Evolutionary conservation across 2,888 invertebrate species (phyloP).

Genomic region (Caradrina kadenii): DNA sequence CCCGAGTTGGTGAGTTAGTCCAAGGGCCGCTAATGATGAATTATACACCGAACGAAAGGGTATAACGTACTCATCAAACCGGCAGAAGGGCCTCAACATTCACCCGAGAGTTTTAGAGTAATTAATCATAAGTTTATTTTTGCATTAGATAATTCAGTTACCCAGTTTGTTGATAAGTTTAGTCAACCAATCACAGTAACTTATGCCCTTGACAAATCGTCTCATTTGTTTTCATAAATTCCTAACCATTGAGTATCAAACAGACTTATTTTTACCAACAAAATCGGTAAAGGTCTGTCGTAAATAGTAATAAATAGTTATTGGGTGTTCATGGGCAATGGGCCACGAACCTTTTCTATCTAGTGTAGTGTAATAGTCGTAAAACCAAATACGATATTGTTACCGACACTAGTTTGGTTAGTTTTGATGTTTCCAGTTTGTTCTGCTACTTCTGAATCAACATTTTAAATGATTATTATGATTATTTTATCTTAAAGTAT

Average conservation of each 20-base stretch:
- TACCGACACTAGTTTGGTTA: conserved; percentile 15
- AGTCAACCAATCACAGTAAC: too few relatives aligned
- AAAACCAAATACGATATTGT: conserved; percentile 37
- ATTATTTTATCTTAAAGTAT: background rate
- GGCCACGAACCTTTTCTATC: conserved; percentile 36
- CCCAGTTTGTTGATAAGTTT: too few relatives aligned
- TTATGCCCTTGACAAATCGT: background rate
- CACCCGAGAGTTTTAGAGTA: too few relatives aligned
- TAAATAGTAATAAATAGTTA: conserved; percentile 51
- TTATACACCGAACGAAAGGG: too few relatives aligned
- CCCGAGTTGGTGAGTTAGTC: too few relatives aligned
- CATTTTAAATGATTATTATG: conserved; percentile 2
- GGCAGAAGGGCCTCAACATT: too few relatives aligned
- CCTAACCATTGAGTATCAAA: background rate
- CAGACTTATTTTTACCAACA: conserved; percentile 24
- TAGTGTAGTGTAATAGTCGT: conserved; percentile 34
- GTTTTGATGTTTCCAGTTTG: conserved; percentile 9
- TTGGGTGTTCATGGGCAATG: conserved; percentile 36
- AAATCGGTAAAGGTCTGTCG: conserved; percentile 22
- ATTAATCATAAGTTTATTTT: too few relatives aligned
- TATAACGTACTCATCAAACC: too few relatives aligned
- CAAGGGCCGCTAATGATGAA: too few relatives aligned
- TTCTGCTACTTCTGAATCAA: conserved; percentile 18
- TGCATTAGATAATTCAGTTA: too few relatives aligned
- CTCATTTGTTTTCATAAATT: background rate